Conservation (phyloP, 1,140 invertebrate species). For the Rhopalosiphum padi region DNA sequence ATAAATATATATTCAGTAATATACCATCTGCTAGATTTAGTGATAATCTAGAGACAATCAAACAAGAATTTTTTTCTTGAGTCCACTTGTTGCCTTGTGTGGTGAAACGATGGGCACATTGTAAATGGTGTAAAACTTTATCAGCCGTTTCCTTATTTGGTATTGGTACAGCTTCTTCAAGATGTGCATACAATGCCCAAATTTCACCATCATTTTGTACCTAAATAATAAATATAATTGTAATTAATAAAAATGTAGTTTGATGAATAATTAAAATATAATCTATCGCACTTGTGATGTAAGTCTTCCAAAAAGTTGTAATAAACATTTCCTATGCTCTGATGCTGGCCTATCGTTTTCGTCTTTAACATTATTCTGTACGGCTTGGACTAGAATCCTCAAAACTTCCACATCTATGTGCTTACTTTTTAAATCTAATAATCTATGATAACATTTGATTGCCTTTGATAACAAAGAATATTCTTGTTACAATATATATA, state of each 20-base stretch:
- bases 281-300: constrained; percentile 69
- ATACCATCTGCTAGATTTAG: constrained; percentile 63
- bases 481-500: background rate
- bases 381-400: constrained; percentile 75
- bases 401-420: constrained; percentile 83
- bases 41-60: constrained; percentile 66
- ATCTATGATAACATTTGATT: constrained; percentile 81
- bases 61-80: constrained; percentile 65
- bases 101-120: constrained; percentile 66
- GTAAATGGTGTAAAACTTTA: constrained; percentile 70
- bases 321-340: constrained; percentile 67
- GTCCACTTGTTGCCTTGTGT: constrained; percentile 68
- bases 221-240: constrained; percentile 61
- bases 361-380: constrained; percentile 69
- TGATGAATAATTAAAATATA: constrained; percentile 28
- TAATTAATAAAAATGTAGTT: background rate
- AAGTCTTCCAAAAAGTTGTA: constrained; percentile 83
- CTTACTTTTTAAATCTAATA: constrained; percentile 83
- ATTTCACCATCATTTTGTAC: constrained; percentile 73
- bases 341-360: constrained; percentile 56
- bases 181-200: constrained; percentile 80
- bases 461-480: constrained; percentile 66
- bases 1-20: background rate
- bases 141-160: constrained; percentile 70
- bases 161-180: constrained; percentile 71